Conservation (phyloP, 2,888 invertebrate species). For the Danaus chrysippus region DNA sequence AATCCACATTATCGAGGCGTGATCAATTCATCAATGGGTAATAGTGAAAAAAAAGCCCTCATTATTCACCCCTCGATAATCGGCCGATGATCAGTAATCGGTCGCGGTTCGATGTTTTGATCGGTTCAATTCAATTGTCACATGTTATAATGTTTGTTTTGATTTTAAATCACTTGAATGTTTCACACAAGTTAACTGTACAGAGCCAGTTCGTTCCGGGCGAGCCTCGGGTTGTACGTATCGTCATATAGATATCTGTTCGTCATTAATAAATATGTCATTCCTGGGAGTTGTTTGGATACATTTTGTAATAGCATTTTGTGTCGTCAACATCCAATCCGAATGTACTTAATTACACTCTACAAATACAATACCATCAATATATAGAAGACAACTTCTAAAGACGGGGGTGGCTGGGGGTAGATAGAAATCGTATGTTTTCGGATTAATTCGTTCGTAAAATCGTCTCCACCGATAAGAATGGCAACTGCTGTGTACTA, state of each 20-base stretch:
- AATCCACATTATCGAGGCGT: conserved; percentile 70
- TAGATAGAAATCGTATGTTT: conserved; percentile 77
- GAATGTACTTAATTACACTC: conserved; percentile 72
- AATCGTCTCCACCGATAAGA: conserved; percentile 78
- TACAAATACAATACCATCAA: conserved; percentile 68
- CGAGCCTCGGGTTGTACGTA: no score
- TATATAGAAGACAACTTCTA: conserved; percentile 51
- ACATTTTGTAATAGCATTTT: conserved; percentile 17
- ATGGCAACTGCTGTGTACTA: conserved; percentile 76
- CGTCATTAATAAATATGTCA: neutral
- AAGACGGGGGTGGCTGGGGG: conserved; percentile 59
- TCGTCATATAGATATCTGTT: no score
- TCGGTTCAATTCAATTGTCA: conserved; percentile 48
- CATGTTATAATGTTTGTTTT: conserved; percentile 44
- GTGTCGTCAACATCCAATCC: conserved; percentile 29
- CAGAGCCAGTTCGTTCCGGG: no score
- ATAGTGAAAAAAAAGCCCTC: conserved; percentile 58
- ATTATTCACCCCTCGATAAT: conserved; percentile 56
- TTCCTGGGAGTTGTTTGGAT: neutral
- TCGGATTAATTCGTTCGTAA: conserved; percentile 79
- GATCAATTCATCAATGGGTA: conserved; percentile 69
- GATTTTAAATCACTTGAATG: conserved; percentile 31
- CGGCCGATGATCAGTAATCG: conserved; percentile 55
- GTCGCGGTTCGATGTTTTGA: conserved; percentile 55
- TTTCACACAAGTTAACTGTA: neutral